A percentile compares a stretch with the other conserved stretches of the same genome.
These are phyloP conservation scores for Pocillopora meandrina DNA, from an alignment of 92 coral and sea anemone species.

Conservation along the genomic window DNA sequence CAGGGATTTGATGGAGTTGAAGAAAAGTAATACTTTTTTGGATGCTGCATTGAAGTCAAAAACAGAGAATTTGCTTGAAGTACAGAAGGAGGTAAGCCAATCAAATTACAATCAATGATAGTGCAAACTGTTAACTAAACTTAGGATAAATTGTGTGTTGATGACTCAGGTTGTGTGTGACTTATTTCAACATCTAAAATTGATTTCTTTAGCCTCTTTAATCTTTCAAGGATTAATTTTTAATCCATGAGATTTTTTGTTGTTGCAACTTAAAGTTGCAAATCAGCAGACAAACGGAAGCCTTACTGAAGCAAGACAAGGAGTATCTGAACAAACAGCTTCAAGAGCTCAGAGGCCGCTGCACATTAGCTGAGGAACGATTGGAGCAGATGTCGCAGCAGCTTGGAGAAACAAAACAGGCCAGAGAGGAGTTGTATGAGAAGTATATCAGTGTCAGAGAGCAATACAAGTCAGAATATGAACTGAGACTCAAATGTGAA, in stretches of 20 bases:
- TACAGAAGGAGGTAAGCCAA: constrained; percentile 76
- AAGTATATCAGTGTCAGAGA: constrained; percentile 92
- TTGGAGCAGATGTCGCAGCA: constrained; percentile 73
- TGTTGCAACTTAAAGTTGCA: constrained; percentile 56
- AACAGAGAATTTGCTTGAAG: constrained; percentile 76
- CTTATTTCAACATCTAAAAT: too few relatives aligned
- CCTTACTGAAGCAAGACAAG: constrained; percentile 92
- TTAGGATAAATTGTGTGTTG: too few relatives aligned
- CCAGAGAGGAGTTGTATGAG: constrained; percentile 91
- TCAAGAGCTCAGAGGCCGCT: constrained; percentile 80
- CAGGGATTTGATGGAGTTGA: constrained; percentile 85
- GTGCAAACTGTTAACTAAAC: too few relatives aligned
- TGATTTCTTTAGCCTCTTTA: not conserved
- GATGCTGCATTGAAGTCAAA: constrained; percentile 79
- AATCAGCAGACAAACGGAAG: constrained; percentile 86
- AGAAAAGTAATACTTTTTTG: constrained; percentile 75
- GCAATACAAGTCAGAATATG: constrained; percentile 96
- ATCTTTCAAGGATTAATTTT: not conserved
- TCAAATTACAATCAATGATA: not conserved
- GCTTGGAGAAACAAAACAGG: constrained; percentile 75
- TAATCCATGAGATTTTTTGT: not conserved
- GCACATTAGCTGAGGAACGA: constrained; percentile 82
- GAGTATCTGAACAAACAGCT: constrained; percentile 90
- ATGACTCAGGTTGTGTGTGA: too few relatives aligned
- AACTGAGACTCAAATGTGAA: constrained; percentile 84